These are phyloP conservation scores for Microtus oregoni DNA, from an alignment of 2,113 vertebrate species.

Conservation along the genomic window DNA sequence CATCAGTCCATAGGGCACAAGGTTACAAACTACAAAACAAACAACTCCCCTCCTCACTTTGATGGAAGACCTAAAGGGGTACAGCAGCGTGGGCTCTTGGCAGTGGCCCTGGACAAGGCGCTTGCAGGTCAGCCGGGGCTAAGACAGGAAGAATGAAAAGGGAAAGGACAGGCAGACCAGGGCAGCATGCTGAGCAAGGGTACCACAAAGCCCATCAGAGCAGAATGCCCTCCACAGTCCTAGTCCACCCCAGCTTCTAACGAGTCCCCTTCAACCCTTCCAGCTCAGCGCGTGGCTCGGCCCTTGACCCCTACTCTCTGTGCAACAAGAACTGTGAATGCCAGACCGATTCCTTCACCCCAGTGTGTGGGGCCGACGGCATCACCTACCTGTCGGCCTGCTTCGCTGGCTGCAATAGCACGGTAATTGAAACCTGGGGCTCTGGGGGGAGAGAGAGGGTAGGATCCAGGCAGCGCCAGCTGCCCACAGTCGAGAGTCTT, in stretches of 20 bases:
- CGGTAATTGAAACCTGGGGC: slow-evolving; percentile 71
- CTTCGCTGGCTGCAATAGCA: slow-evolving; percentile 95
- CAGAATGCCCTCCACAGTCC: not conserved
- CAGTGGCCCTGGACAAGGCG: no score
- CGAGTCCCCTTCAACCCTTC: not conserved
- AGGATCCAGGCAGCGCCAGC: not conserved
- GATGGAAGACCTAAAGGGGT: no score
- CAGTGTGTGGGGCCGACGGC: slow-evolving; percentile 95
- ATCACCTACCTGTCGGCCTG: slow-evolving; percentile 98
- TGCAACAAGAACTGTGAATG: slow-evolving; percentile 97
- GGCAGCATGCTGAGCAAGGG: not conserved
- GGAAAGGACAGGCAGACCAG: not conserved
- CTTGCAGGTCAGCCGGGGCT: not conserved
- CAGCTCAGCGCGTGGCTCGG: slow-evolving; percentile 89
- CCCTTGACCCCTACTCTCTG: slow-evolving; percentile 90
- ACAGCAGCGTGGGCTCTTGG: fast-evolving
- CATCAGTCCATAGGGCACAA: not conserved
- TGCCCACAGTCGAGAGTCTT: no score
- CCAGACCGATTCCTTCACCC: slow-evolving; percentile 96
- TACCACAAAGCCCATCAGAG: fast-evolving
- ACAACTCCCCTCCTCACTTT: no score
- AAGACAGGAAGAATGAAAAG: not conserved
- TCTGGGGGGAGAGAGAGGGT: fast-evolving
- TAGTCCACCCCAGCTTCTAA: not conserved
- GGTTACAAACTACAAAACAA: no score